Evolutionary conservation across 1,140 invertebrate genomes (phyloP).

Genomic region (Cepaea nemoralis): DNA sequence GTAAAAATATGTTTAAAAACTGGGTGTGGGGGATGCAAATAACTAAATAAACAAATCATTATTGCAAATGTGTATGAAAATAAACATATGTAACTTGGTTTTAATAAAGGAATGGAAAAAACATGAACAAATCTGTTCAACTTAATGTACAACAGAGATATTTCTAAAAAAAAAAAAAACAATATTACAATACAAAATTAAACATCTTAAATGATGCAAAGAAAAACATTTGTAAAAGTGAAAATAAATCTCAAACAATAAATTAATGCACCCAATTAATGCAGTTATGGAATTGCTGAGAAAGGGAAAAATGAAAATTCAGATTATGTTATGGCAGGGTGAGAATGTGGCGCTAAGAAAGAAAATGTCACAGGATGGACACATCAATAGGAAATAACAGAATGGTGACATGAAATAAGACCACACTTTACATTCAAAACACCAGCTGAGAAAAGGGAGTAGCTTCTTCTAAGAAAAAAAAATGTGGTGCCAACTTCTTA

Average conservation of each 20-base stretch:
- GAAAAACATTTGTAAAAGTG: not conserved
- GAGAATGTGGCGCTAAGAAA: no score
- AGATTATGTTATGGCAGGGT: no score
- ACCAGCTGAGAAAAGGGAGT: not conserved
- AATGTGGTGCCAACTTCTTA: not conserved
- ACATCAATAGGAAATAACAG: no score
- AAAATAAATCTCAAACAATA: conserved; percentile 3
- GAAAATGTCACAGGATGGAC: not conserved
- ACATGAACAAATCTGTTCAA: conserved; percentile 2
- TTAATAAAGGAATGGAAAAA: conserved; percentile 31
- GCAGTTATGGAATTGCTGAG: not conserved
- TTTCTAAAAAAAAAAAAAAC: not conserved
- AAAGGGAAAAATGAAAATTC: no score
- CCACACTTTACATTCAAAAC: not conserved
- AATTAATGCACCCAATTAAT: not conserved
- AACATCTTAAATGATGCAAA: no score
- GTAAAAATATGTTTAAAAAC: no score
- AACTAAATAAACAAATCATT: not conserved
- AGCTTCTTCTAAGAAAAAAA: conserved; percentile 6
- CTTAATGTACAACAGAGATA: not conserved
- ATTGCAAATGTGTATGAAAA: conserved; percentile 7
- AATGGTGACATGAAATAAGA: not conserved
- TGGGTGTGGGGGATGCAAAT: no score
- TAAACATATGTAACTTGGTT: not conserved
- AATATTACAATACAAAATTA: not conserved